phyloP scores from a whole-genome alignment of 2,113 vertebrate genomes.

The Plecturocebus donacophilus region DNA sequence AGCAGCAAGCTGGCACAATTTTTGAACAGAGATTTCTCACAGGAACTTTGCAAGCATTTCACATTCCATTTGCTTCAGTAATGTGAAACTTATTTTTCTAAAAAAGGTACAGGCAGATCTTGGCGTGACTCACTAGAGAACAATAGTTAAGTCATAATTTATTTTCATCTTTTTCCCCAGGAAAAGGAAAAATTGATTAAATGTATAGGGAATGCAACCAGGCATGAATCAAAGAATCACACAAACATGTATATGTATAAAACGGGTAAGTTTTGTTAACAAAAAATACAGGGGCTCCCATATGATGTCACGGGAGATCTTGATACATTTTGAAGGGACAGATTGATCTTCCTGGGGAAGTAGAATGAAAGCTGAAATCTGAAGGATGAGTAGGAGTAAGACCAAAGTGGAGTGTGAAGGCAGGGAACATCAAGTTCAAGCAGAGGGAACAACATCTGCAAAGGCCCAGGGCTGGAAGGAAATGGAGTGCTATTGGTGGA shows the following conservation, averaged over 20 bases:
- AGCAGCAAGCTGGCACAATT: not conserved
- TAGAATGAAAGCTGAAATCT: not conserved
- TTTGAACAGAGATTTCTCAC: slow-evolving; percentile 58
- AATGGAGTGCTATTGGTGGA: too few relatives aligned
- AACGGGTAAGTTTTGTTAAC: not conserved
- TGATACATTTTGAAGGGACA: not conserved
- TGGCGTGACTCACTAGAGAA: slow-evolving; percentile 72
- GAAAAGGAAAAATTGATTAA: slow-evolving; percentile 38
- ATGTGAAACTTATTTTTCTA: slow-evolving; percentile 70
- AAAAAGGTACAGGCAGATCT: slow-evolving; percentile 68
- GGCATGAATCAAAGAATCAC: not conserved
- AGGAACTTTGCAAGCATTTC: slow-evolving; percentile 60
- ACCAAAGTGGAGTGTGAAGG: not conserved
- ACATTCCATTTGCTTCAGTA: slow-evolving; percentile 58
- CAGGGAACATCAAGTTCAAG: not conserved
- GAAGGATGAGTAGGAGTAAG: not conserved
- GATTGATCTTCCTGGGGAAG: not conserved
- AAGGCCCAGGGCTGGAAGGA: not conserved
- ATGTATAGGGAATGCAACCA: not conserved
- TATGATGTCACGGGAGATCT: not conserved
- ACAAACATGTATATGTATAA: not conserved
- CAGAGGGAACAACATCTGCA: not conserved
- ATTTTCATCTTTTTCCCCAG: slow-evolving; percentile 50
- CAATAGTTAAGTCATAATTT: slow-evolving; percentile 75
- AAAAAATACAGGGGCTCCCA: not conserved